Evolutionary conservation across 2,113 vertebrate genomes (phyloP).

Genomic region (Lutjanus erythropterus): DNA sequence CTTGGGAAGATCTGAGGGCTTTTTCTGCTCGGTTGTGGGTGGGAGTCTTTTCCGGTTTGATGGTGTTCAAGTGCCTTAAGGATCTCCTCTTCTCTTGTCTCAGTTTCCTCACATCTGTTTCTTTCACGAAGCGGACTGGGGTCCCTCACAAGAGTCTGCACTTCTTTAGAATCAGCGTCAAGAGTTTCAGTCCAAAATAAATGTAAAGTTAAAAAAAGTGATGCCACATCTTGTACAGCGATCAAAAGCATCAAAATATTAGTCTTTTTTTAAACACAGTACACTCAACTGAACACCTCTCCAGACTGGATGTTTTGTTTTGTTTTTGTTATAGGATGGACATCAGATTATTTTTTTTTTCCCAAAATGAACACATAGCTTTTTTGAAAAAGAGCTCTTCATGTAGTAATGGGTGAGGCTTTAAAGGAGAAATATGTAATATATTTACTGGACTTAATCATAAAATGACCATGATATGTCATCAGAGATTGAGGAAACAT

Average conservation of each 20-base stretch:
- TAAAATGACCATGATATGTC: too few species aligned
- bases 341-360: constrained; percentile 10
- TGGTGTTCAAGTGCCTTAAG: constrained; percentile 85
- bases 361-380: constrained; percentile 28
- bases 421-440: too few species aligned
- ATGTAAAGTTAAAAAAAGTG: constrained; percentile 14
- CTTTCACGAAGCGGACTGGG: constrained; percentile 10
- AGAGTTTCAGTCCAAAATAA: constrained; percentile 45
- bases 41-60: constrained; percentile 72
- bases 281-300: constrained; percentile 53
- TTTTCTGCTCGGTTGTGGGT: constrained; percentile 56
- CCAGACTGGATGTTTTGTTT: constrained; percentile 39
- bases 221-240: constrained; percentile 39
- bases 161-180: constrained; percentile 25
- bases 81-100: constrained; percentile 64
- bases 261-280: constrained; percentile 12
- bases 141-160: constrained; percentile 40
- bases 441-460: too few species aligned
- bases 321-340: constrained; percentile 33
- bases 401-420: constrained; percentile 41
- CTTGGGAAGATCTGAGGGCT: constrained; percentile 68
- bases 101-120: constrained; percentile 64
- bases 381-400: constrained; percentile 33
- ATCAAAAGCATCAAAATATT: constrained; percentile 31
- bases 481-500: too few species aligned